A percentile compares a stretch with the other conserved stretches of the same genome.
Conservation (phyloP, 2,888 invertebrate species). For the Melanostoma mellinum region DNA sequence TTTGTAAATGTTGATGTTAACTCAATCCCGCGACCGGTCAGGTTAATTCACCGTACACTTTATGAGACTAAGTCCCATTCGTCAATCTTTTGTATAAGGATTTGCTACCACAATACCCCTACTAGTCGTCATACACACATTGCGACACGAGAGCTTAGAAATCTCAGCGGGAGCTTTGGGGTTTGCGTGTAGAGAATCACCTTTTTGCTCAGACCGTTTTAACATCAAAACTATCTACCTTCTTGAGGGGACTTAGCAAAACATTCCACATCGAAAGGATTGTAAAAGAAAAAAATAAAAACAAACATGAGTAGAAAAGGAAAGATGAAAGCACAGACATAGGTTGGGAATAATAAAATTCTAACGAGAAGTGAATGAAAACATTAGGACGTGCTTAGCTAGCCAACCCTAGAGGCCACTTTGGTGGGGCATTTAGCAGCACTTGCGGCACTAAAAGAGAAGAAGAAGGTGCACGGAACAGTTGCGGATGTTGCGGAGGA, state of each 20-base stretch:
- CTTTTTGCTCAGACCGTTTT: conserved; percentile 27
- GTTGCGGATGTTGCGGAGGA: conserved; percentile 45
- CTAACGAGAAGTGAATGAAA: conserved; percentile 70
- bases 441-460: conserved; percentile 10
- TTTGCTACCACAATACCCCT: conserved; percentile 28
- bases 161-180: conserved; percentile 46
- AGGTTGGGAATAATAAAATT: conserved; percentile 62
- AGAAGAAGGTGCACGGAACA: conserved; percentile 37
- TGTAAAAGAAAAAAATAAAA: conserved; percentile 19
- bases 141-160: conserved; percentile 29
- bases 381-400: conserved; percentile 70
- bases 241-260: background rate
- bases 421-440: conserved; percentile 52
- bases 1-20: conserved; percentile 14
- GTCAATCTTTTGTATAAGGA: conserved; percentile 40
- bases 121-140: conserved; percentile 6
- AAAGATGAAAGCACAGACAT: conserved; percentile 26
- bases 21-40: conserved; percentile 32
- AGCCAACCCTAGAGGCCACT: conserved; percentile 61
- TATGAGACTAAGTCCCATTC: conserved; percentile 30
- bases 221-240: background rate
- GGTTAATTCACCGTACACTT: conserved; percentile 27
- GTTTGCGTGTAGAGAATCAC: conserved; percentile 59
- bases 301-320: background rate
- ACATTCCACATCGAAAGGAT: conserved; percentile 28